Base-by-base conservation (phyloP, 2,888 invertebrate species). In the Pyralis farinalis region DNA sequence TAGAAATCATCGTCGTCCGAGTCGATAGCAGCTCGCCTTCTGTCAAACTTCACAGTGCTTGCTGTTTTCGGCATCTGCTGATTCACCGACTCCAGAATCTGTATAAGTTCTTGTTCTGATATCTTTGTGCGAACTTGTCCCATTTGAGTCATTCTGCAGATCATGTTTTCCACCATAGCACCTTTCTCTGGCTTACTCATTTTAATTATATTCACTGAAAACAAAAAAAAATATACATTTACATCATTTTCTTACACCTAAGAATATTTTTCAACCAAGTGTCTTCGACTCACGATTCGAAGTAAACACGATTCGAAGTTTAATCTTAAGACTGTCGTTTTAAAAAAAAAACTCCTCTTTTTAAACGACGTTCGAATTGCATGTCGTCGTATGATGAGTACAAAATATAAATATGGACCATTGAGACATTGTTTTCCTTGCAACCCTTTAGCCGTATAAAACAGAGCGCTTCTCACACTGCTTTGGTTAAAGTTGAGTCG, bases 111-210 rank as follows among this genome's bases (percentile, higher is more conserved):
- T 45, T 93, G 91, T 78, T 98, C 98, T 34, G 94, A 93, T 44
- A 98, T 92, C 89, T 94, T 96, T 29, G 92, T 93, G 43, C 92
- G 91, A 39, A 98, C 90, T 75, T 97, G 97, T n/a, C 98, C 98
- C 67, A 92, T 92, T 69, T 97, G 95, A 7, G 96, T 98, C 98
- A 99, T 98, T 66, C 94, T 93, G 46, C 98, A 91, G 55, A 99
- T 92, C 94, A 98, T 96, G 54, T 94, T 94, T 90, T 99, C 98
- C 41, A 99, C 94, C 94, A 97, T 95, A 70, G 93, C 92, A 6
- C 97, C 99, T 77, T 98, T 99, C 65, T 98, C 99, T 34, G 99
- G 99, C 82, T 97, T 98, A 51, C 97, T 97, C 35, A 98, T 87
- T 70, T 95, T 95, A 46, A 99, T 91, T 38, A 96, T 99, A 71